Conservation (phyloP, 2,113 vertebrate species). For the Miniopterus natalensis region DNA sequence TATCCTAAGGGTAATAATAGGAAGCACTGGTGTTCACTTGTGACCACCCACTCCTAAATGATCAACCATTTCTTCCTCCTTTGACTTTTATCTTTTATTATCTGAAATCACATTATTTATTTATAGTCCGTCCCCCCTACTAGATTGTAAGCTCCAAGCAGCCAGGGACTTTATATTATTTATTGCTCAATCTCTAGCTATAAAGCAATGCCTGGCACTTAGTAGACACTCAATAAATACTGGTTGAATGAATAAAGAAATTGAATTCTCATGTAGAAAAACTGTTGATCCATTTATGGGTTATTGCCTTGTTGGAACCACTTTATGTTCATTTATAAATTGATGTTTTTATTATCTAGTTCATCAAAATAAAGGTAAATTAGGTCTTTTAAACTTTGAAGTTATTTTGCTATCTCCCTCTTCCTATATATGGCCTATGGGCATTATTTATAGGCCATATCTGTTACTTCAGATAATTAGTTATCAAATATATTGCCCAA, state of each 20-base stretch:
- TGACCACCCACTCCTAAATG: not conserved
- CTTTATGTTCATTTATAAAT: constrained; percentile 31
- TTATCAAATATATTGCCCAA: not conserved
- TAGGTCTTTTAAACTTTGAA: constrained; percentile 6
- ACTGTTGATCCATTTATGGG: not conserved
- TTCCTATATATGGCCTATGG: not conserved
- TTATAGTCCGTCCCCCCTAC: not conserved
- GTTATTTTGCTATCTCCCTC: not conserved
- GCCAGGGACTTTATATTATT: not conserved
- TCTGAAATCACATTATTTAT: not conserved
- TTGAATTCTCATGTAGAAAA: not conserved
- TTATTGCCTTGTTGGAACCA: not conserved
- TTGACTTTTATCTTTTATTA: not conserved
- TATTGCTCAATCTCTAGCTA: not conserved
- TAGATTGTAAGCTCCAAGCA: not conserved
- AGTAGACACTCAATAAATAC: not conserved
- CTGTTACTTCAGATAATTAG: constrained; percentile 11
- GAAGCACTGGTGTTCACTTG: not conserved
- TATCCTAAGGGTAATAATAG: not conserved
- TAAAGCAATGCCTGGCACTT: not conserved
- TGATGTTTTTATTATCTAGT: not conserved
- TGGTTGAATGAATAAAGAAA: not conserved
- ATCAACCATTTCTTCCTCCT: not conserved
- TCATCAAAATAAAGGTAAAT: not conserved
- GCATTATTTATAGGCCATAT: not conserved